Evolutionary conservation across 92 coral and sea anemone genomes (phyloP).

Genomic region (Palythoa heliodiscus): DNA sequence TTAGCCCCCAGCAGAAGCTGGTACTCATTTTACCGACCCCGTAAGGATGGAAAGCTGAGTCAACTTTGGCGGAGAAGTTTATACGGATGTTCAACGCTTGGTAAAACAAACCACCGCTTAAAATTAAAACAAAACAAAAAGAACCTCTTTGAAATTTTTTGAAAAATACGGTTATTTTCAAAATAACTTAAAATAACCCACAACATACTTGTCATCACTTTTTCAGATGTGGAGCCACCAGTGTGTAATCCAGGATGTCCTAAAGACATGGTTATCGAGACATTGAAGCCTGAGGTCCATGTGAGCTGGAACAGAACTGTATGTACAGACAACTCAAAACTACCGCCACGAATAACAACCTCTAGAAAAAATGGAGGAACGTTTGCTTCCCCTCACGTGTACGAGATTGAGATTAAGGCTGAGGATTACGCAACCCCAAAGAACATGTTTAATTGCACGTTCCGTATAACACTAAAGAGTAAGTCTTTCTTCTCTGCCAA

Average conservation of each 20-base stretch:
- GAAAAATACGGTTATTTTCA: no score
- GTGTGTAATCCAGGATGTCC: slow-evolving; percentile 65
- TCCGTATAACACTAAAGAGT: slow-evolving; percentile 58
- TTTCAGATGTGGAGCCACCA: slow-evolving; percentile 84
- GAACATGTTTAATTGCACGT: slow-evolving; percentile 57
- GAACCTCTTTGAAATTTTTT: no score
- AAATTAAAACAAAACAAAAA: no score
- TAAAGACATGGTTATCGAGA: slow-evolving; percentile 45
- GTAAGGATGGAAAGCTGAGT: no score
- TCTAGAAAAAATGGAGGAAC: slow-evolving; percentile 49
- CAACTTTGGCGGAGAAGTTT: no score
- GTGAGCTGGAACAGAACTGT: slow-evolving; percentile 71
- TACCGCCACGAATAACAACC: slow-evolving; percentile 52
- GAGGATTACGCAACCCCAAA: slow-evolving; percentile 44
- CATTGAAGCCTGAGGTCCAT: slow-evolving; percentile 3
- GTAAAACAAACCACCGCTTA: not conserved
- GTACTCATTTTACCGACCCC: no score
- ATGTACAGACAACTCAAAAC: slow-evolving; percentile 83
- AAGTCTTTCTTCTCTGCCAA: not conserved
- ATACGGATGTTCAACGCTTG: no score
- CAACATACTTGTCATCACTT: not conserved
- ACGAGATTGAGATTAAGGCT: slow-evolving; percentile 50
- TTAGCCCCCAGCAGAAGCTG: no score
- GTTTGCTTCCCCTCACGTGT: slow-evolving; percentile 52
- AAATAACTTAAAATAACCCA: no score